Percentiles rank a stretch among this genome's conserved stretches.
Evolutionary conservation across 2,888 invertebrate species (phyloP).

Genomic region (Archips crataeganus): DNA sequence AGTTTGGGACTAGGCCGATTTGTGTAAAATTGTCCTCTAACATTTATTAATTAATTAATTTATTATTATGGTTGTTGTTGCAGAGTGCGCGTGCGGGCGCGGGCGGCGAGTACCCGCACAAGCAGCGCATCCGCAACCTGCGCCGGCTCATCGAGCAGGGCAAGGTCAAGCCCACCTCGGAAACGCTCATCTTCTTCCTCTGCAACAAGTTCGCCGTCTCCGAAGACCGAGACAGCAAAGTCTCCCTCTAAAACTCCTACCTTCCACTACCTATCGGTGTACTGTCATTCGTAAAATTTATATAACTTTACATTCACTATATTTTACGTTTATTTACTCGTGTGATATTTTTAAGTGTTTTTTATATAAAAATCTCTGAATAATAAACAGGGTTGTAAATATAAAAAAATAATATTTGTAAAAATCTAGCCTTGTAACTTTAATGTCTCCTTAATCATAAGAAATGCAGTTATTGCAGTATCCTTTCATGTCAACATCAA

Average conservation of each 20-base stretch:
- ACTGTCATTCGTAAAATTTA: conserved; percentile 27
- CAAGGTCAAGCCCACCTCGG: conserved; percentile 79
- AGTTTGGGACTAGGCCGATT: too few relatives aligned
- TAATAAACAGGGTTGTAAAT: conserved; percentile 57
- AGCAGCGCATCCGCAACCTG: conserved; percentile 87
- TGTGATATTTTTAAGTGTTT: conserved; percentile 33
- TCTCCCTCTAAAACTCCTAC: conserved; percentile 44
- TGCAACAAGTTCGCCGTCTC: conserved; percentile 83
- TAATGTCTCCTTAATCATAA: conserved; percentile 67
- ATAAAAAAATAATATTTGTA: conserved; percentile 69
- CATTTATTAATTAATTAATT: too few relatives aligned
- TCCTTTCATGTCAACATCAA: conserved; percentile 62
- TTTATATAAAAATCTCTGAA: conserved; percentile 32
- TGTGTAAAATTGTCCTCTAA: too few relatives aligned
- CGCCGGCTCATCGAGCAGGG: conserved; percentile 77
- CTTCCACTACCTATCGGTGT: conserved; percentile 11
- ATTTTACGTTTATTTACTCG: conserved; percentile 28
- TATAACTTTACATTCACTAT: conserved; percentile 23
- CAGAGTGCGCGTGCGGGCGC: conserved; percentile 54
- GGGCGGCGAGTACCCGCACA: conserved; percentile 86
- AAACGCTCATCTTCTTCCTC: conserved; percentile 81
- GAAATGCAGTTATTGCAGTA: conserved; percentile 69
- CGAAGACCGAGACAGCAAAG: conserved; percentile 69
- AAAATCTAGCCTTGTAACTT: conserved; percentile 75
- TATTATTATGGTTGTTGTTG: not conserved